A percentile compares a stretch with the other conserved stretches of the same genome.
These are phyloP conservation scores for Ispidina picta DNA, from an alignment of 2,797 vertebrate species.

Conservation along the genomic window DNA sequence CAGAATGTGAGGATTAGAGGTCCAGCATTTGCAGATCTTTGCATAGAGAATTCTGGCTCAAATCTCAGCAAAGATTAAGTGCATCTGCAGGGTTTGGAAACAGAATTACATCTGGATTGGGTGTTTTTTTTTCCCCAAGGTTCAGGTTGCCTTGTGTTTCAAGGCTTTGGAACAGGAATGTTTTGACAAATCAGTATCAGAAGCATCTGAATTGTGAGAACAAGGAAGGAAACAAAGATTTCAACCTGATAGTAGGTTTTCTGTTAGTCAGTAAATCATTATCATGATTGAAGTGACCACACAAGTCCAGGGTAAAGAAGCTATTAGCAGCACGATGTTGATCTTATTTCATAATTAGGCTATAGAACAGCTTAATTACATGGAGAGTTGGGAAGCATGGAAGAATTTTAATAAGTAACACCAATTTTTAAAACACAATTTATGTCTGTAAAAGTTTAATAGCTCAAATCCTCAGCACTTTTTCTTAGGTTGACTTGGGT, in stretches of 20 bases:
- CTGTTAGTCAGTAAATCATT: neutral
- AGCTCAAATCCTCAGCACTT: neutral
- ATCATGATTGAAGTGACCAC: neutral
- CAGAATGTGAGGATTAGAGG: neutral
- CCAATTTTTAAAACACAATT: neutral
- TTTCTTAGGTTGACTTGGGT: neutral
- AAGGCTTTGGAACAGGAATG: neutral
- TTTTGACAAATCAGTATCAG: neutral
- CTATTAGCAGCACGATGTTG: neutral
- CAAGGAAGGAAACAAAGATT: neutral
- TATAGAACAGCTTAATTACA: neutral
- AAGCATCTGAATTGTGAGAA: neutral
- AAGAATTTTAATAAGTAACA: neutral
- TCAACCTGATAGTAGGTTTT: neutral
- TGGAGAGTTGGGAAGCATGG: neutral
- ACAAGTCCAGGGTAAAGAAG: neutral
- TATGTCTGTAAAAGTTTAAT: neutral
- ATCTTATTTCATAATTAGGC: neutral
- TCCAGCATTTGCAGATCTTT: neutral
- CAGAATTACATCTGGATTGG: neutral
- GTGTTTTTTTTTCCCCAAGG: neutral
- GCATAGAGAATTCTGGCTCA: neutral
- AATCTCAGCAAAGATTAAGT: neutral
- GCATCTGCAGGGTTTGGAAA: slow-evolving; percentile 7
- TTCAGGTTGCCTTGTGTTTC: neutral